Evolutionary conservation across 2,113 vertebrate species (phyloP).

Genomic region (Phoenicopterus ruber): DNA sequence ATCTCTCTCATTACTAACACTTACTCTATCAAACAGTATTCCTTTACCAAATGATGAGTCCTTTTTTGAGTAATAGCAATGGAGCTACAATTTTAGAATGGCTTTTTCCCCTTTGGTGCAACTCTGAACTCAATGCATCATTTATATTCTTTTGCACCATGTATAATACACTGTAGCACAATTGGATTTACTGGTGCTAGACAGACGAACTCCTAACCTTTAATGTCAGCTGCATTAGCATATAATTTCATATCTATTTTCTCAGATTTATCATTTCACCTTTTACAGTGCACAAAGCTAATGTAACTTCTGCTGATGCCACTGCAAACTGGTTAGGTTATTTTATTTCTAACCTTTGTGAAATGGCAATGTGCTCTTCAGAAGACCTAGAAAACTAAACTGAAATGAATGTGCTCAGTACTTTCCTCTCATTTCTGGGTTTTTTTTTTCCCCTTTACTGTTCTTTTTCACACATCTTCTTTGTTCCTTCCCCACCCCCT

Average conservation of each 20-base stretch:
- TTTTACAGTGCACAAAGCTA: conserved; percentile 63
- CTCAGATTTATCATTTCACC: conserved; percentile 69
- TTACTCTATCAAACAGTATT: background rate
- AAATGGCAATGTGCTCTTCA: conserved; percentile 66
- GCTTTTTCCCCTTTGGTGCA: conserved; percentile 33
- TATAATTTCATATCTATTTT: conserved; percentile 67
- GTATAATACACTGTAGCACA: conserved; percentile 47
- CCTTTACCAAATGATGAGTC: background rate
- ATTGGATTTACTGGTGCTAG: conserved; percentile 61
- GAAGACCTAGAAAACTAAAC: conserved; percentile 58
- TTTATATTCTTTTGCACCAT: conserved; percentile 48
- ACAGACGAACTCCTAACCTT: conserved; percentile 57
- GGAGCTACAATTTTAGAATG: conserved; percentile 40
- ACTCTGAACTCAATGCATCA: conserved; percentile 45
- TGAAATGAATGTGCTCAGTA: conserved; percentile 23
- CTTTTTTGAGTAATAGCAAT: conserved; percentile 28
- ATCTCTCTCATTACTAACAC: background rate
- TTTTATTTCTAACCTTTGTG: conserved; percentile 67
- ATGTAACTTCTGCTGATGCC: conserved; percentile 64
- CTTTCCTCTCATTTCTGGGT: background rate
- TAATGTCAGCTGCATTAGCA: conserved; percentile 66
- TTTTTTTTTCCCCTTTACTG: background rate
- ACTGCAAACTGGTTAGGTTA: conserved; percentile 55
- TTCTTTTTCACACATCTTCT: background rate
- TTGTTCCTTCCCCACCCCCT: background rate